Evolutionary conservation across 2,797 vertebrate genomes (phyloP).

Genomic region (Sebastolobus altivelis): DNA sequence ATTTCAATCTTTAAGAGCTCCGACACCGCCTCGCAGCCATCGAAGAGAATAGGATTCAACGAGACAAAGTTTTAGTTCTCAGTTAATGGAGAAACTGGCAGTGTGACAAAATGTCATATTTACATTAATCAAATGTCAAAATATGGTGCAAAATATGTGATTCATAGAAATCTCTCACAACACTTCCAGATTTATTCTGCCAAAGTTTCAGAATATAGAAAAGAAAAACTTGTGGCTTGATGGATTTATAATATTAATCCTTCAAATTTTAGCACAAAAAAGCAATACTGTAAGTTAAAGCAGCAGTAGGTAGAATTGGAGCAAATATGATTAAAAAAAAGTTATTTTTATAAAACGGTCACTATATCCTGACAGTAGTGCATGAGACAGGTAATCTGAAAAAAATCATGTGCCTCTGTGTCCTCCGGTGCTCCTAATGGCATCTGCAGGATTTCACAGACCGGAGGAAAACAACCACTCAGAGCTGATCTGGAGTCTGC

Average conservation of each 20-base stretch:
- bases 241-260: not conserved
- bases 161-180: not conserved
- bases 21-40: not conserved
- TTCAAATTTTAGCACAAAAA: not conserved
- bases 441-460: too few species aligned
- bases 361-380: too few species aligned
- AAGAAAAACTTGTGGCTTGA: not conserved
- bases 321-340: too few species aligned
- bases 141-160: slow-evolving; percentile 11
- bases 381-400: too few species aligned
- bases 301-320: too few species aligned
- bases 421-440: too few species aligned
- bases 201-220: not conserved
- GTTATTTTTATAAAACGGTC: too few species aligned
- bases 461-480: too few species aligned
- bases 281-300: not conserved
- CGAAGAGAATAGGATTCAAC: not conserved
- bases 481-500: too few species aligned
- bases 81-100: slow-evolving; percentile 16
- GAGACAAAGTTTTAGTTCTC: not conserved
- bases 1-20: not conserved
- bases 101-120: slow-evolving; percentile 38
- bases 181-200: not conserved
- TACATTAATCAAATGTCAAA: slow-evolving; percentile 37
- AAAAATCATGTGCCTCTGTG: too few species aligned